Percentiles rank a stretch among this genome's conserved stretches.
Evolutionary conservation across 2,113 vertebrate species (phyloP).

Genomic region (Haliaeetus leucogaster): DNA sequence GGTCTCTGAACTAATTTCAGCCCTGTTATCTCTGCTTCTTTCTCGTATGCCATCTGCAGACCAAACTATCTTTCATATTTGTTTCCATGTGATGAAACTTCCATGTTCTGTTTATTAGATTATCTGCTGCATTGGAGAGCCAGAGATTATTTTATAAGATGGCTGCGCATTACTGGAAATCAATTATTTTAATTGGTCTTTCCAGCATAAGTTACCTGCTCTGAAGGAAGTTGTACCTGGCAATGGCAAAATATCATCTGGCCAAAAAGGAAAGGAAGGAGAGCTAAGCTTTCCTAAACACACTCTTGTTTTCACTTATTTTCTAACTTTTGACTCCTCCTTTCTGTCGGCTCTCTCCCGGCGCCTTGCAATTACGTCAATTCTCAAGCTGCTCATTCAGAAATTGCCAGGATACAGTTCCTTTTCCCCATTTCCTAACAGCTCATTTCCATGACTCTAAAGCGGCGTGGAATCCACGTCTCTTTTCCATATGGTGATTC

Average conservation of each 20-base stretch:
- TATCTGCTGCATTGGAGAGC: neutral
- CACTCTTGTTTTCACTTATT: neutral
- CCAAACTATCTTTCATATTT: neutral
- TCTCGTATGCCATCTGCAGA: neutral
- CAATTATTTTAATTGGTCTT: neutral
- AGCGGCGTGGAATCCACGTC: neutral
- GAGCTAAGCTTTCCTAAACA: neutral
- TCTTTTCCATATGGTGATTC: neutral
- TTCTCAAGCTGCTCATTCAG: conserved; percentile 46
- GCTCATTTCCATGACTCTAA: neutral
- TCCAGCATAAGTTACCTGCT: neutral
- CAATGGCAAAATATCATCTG: neutral
- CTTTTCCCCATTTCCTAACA: neutral
- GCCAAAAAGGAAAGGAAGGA: neutral
- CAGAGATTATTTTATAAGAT: neutral
- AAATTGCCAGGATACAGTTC: neutral
- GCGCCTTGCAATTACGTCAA: neutral
- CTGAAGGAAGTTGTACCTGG: conserved; percentile 10
- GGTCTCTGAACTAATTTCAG: neutral
- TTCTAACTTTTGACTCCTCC: neutral
- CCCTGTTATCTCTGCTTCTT: neutral
- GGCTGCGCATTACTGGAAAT: neutral
- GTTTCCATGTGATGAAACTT: neutral
- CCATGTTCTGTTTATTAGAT: neutral
- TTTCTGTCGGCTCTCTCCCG: neutral